Conservation (phyloP, 35 echinoderm and acorn worm genomes). For the Patiria miniata region DNA sequence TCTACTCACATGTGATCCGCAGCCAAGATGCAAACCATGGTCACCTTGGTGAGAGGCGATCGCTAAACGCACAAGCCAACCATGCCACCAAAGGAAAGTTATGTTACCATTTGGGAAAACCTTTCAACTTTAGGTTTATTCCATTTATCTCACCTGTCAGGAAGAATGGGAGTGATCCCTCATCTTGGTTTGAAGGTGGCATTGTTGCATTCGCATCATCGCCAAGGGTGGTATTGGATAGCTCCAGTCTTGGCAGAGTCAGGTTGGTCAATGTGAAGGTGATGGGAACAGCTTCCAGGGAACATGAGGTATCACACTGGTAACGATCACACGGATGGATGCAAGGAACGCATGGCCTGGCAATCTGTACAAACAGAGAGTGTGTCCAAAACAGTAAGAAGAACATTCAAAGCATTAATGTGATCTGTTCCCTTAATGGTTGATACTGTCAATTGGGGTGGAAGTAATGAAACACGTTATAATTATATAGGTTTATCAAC, state of each 20-base stretch:
- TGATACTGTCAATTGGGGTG: no score
- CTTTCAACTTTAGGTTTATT: background rate
- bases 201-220: background rate
- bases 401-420: background rate
- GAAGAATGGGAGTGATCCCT: background rate
- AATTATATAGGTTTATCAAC: no score
- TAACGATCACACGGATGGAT: constrained; percentile 7
- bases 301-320: constrained; percentile 33
- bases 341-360: constrained; percentile 35
- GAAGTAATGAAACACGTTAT: no score
- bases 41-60: no score
- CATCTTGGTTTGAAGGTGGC: background rate
- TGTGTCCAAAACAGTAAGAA: background rate
- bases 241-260: background rate
- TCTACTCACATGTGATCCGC: no score
- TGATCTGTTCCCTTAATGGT: no score
- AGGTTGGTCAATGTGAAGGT: constrained; percentile 28
- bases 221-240: background rate
- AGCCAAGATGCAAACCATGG: no score
- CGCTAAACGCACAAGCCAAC: no score
- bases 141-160: background rate
- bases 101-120: no score
- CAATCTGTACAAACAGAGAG: constrained; percentile 25
- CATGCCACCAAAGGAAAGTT: no score
- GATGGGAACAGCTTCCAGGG: background rate